Conservation (phyloP, 2,888 invertebrate genomes). For the Yponomeuta malinellus region DNA sequence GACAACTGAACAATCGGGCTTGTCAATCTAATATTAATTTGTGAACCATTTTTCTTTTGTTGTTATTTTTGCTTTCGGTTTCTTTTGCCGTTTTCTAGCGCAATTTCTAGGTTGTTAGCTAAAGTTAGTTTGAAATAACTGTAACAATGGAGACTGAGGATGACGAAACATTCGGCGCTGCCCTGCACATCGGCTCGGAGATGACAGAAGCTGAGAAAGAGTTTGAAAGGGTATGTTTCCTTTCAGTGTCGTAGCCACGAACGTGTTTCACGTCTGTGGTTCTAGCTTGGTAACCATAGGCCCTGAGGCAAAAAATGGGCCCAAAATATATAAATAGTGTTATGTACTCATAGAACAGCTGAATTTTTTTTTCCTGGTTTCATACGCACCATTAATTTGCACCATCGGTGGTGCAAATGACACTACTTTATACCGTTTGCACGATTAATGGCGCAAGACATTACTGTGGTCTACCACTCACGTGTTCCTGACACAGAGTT, state of each 20-base stretch:
- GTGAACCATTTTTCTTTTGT: constrained; percentile 20
- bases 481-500: too few species aligned
- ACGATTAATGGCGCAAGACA: too few species aligned
- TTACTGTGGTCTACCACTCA: too few species aligned
- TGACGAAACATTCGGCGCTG: constrained; percentile 48
- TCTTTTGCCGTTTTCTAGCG: constrained; percentile 13
- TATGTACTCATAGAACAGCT: too few species aligned
- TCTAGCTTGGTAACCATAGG: too few species aligned
- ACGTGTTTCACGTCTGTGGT: too few species aligned
- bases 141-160: constrained; percentile 48
- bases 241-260: neutral
- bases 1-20: constrained; percentile 29
- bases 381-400: too few species aligned
- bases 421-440: too few species aligned
- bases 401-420: too few species aligned
- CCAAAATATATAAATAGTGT: too few species aligned
- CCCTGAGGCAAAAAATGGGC: too few species aligned
- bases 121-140: constrained; percentile 20
- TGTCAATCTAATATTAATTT: constrained; percentile 22
- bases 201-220: constrained; percentile 64
- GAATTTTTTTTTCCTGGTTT: too few species aligned
- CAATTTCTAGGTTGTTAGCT: neutral
- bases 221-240: constrained; percentile 45
- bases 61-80: constrained; percentile 13
- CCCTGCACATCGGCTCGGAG: constrained; percentile 51